These are phyloP conservation scores for Holotrichia oblita DNA, from an alignment of 1,140 invertebrate genomes.

Conservation along the genomic window DNA sequence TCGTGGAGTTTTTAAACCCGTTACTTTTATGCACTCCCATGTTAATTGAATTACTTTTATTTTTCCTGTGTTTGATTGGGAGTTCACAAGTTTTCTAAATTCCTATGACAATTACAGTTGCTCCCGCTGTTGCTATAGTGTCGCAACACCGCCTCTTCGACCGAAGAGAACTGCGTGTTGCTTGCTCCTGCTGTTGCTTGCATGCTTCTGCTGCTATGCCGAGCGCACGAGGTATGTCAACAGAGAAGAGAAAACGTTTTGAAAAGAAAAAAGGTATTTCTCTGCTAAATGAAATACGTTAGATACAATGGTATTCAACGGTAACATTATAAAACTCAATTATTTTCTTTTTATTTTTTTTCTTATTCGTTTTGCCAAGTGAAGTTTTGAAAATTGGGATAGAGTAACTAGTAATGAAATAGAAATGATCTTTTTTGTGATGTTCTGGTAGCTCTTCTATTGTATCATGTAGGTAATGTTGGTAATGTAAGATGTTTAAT, in stretches of 20 bases:
- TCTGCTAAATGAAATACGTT: slow-evolving; percentile 23
- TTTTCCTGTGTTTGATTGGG: slow-evolving; percentile 36
- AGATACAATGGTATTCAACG: not conserved
- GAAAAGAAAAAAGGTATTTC: not conserved
- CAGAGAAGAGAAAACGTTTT: slow-evolving; percentile 12
- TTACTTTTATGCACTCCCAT: slow-evolving; percentile 36
- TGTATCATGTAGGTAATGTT: no score
- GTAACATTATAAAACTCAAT: not conserved
- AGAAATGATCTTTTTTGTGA: no score
- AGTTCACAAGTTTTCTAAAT: slow-evolving; percentile 40
- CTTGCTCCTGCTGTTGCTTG: no score
- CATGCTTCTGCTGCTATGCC: not conserved
- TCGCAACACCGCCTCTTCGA: slow-evolving; percentile 15
- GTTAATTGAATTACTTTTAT: slow-evolving; percentile 40
- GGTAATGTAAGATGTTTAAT: no score
- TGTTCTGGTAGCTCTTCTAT: no score
- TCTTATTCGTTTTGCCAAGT: no score
- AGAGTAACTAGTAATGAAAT: no score
- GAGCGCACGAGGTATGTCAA: slow-evolving; percentile 20
- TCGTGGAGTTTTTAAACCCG: slow-evolving; percentile 34
- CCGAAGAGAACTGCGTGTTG: not conserved
- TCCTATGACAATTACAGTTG: slow-evolving; percentile 37
- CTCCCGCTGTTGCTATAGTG: slow-evolving; percentile 23
- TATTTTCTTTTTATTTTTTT: not conserved
- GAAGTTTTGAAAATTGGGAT: no score